Evolutionary conservation across 1,140 invertebrate genomes (phyloP), one percentile per base, ranked within the genome.

Genomic region (Tetramorium parvispinum): DNA sequence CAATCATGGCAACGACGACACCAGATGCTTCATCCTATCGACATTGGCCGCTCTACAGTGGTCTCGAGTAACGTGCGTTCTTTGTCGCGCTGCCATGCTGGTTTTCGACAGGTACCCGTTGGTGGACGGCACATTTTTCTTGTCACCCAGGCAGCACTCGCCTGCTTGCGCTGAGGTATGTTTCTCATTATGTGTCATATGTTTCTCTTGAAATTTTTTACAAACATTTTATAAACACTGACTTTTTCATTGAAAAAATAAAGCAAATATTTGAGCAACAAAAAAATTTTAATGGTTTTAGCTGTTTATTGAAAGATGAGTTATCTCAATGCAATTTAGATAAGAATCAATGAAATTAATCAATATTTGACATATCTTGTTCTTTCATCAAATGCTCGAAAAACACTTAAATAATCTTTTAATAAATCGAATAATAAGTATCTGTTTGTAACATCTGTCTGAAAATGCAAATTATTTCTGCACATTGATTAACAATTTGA

Each of bases 61-160:
- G 95, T 97, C 97, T 63, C 96, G 97, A 88, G 97, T 98, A 3
- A 96, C 97, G 4, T 99, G 98, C 94, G 97, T 99, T 11, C 96
- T 99, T 71, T 99, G 99, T 95, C 97, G 98, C 88, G 97, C 97
- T 59, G 96, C 97, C 11, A 97, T 99, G 96, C 96, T 97, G 71
- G 98, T 99, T 79, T 99, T 99, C 95, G 99, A 99, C 96, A 97
- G 98, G 85, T 99, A 99, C 96, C 99, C 99, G 1, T 96, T 99
- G 73, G 97, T 99, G 53, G 99, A 99, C 94, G 99, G 99, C 57
- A 99, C 99, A 11, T 99, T 99, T 96, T 99, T 99, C 96, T 96
- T 99, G 37, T 99, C 98, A 88, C 99, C 99, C 40, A 96, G 97
- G 85, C 98, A 98, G 93, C 98, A 99, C 94, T 97, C 97, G 91